Evolutionary conservation across 23 tunicate genomes (phyloP).

Genomic region (Phallusia fumigata): DNA sequence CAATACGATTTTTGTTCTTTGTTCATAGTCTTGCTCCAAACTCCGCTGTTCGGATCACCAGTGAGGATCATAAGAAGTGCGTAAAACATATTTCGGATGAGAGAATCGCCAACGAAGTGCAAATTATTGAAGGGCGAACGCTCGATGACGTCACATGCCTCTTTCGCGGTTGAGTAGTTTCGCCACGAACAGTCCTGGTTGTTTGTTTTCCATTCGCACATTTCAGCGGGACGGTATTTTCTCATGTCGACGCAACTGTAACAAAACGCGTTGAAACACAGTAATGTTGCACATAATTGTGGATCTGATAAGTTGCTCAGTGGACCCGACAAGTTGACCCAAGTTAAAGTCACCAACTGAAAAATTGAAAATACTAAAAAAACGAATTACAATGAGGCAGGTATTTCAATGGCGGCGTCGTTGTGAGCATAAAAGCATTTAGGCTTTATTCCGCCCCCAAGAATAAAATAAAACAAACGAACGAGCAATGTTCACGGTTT

Average conservation of each 20-base stretch:
- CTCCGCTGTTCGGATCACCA: conserved; percentile 26
- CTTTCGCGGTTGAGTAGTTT: conserved; percentile 17
- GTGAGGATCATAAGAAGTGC: conserved; percentile 36
- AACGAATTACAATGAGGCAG: no score
- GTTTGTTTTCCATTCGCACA: conserved; percentile 34
- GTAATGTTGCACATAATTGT: no score
- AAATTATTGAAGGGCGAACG: background rate
- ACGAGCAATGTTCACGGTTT: no score
- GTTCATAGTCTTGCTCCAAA: conserved; percentile 15
- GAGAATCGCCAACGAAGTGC: conserved; percentile 71
- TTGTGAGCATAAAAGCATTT: no score
- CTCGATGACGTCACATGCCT: conserved; percentile 32
- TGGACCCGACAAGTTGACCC: no score
- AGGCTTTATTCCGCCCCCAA: no score
- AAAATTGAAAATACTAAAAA: no score
- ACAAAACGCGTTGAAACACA: background rate
- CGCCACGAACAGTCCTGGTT: conserved; percentile 27
- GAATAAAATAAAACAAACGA: no score
- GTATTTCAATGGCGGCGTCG: no score
- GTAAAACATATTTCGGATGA: conserved; percentile 51
- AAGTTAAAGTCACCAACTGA: no score
- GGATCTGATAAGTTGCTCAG: no score
- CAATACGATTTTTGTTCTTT: conserved; percentile 6
- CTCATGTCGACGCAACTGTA: conserved; percentile 37
- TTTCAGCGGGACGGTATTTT: conserved; percentile 25